Conservation (phyloP, 2,113 vertebrate genomes). For the Mirza zaza region DNA sequence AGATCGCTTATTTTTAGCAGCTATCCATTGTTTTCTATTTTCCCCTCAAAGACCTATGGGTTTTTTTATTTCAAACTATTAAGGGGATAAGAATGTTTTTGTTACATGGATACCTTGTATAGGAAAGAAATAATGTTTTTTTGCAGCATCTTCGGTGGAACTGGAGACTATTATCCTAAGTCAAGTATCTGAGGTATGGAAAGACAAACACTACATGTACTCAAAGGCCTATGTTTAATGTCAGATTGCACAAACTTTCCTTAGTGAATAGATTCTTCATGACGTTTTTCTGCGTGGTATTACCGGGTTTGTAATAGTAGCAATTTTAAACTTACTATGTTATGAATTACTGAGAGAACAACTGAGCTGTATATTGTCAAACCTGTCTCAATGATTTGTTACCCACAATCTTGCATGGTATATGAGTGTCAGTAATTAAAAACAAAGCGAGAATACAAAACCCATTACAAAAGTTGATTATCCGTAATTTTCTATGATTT, state of each 20-base stretch:
- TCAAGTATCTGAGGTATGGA: too few species aligned
- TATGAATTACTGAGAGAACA: constrained; percentile 77
- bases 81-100: too few species aligned
- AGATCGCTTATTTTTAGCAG: not conserved
- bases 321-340: constrained; percentile 70
- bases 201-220: too few species aligned
- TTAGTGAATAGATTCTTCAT: not conserved
- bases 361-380: constrained; percentile 69
- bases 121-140: too few species aligned
- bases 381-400: not conserved
- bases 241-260: not conserved
- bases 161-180: too few species aligned
- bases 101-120: too few species aligned
- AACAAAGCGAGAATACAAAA: constrained; percentile 62
- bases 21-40: too few species aligned
- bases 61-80: too few species aligned
- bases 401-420: not conserved
- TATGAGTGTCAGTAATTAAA: not conserved
- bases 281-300: constrained; percentile 45
- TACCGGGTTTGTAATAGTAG: constrained; percentile 70
- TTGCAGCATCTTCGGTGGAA: too few species aligned
- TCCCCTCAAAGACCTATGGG: too few species aligned
- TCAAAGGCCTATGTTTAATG: not conserved
- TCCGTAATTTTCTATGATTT: constrained; percentile 78
- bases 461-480: constrained; percentile 73